phyloP scores from a whole-genome alignment of 1,140 invertebrate species.

The Papilio polytes region DNA sequence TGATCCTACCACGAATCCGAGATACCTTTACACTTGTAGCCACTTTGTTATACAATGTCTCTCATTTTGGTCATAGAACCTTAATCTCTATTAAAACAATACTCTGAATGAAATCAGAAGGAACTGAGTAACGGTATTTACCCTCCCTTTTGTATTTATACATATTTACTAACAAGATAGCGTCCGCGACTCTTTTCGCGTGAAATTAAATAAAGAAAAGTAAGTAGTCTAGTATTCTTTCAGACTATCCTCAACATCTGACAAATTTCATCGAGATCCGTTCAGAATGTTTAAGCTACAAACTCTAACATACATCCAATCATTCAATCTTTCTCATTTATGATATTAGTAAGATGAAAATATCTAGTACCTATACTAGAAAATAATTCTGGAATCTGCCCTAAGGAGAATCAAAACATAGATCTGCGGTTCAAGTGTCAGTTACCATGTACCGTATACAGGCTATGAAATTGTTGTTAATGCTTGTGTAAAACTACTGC shows the following conservation, averaged over 20 bases:
- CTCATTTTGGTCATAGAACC: conserved; percentile 44
- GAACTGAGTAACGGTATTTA: not conserved
- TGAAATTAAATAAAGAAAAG: no score
- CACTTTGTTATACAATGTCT: conserved; percentile 42
- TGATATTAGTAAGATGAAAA: no score
- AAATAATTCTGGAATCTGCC: not conserved
- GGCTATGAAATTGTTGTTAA: not conserved
- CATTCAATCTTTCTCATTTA: no score
- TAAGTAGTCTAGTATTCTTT: no score
- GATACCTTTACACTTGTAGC: conserved; percentile 49
- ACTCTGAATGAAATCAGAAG: not conserved
- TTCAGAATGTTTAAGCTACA: no score
- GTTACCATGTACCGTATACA: not conserved
- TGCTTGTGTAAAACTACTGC: conserved; percentile 25
- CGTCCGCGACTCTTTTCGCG: no score
- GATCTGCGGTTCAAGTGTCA: not conserved
- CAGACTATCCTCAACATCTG: no score
- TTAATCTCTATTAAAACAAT: conserved; percentile 15
- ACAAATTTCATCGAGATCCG: no score
- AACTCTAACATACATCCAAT: no score
- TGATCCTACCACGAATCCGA: conserved; percentile 53
- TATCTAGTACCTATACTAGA: not conserved
- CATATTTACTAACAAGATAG: not conserved
- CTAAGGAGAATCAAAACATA: not conserved
- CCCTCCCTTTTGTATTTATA: not conserved